Evolutionary conservation across 2,888 invertebrate species (phyloP).

Genomic region (Leuctra nigra): DNA sequence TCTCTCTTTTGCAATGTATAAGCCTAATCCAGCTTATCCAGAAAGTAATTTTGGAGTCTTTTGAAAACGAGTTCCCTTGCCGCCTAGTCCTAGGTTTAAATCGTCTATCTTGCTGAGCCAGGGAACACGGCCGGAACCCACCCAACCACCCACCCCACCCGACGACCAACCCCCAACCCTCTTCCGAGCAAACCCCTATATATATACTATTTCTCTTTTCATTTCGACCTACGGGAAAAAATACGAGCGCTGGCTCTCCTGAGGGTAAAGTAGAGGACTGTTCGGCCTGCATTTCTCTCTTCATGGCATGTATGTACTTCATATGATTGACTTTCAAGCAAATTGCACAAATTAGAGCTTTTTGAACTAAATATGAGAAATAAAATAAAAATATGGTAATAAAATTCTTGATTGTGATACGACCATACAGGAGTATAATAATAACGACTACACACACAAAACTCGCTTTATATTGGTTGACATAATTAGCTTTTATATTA

Average conservation of each 20-base stretch:
- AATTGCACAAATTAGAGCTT: too few species aligned
- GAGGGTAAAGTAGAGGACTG: background rate
- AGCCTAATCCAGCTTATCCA: constrained; percentile 34
- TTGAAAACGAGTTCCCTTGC: constrained; percentile 30
- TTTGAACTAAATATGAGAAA: too few species aligned
- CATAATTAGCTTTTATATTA: too few species aligned
- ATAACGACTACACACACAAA: too few species aligned
- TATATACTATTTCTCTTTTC: constrained; percentile 19
- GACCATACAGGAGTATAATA: too few species aligned
- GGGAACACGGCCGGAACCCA: constrained; percentile 3
- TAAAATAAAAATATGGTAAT: too few species aligned
- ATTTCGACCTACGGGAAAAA: constrained; percentile 1
- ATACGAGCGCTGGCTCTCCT: background rate
- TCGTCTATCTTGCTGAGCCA: constrained; percentile 24
- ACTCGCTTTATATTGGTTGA: too few species aligned
- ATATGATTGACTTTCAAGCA: too few species aligned
- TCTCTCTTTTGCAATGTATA: constrained; percentile 27
- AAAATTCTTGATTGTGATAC: too few species aligned
- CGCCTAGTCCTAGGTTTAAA: constrained; percentile 18
- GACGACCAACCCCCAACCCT: background rate
- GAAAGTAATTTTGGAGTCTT: constrained; percentile 36
- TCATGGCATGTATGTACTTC: too few species aligned
- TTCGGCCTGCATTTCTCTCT: too few species aligned
- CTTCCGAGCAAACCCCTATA: constrained; percentile 7
- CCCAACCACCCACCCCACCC: background rate